Base-by-base conservation (phyloP, 1,140 invertebrate species). In the Bombus superbus region DNA sequence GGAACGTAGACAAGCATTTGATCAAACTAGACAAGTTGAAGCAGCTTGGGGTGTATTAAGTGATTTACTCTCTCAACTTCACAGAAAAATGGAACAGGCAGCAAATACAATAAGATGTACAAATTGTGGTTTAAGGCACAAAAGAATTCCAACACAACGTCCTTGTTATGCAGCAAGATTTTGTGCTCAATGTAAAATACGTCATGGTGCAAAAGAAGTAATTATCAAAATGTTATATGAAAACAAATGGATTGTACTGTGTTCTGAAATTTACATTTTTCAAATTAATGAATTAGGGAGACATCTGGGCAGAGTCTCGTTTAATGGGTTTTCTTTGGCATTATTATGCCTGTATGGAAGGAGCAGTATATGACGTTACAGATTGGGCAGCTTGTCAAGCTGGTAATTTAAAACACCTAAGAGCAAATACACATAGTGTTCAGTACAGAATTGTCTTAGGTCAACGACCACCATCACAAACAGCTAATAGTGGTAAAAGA, bases 321-420 rank as follows among this genome's bases (percentile, higher is more conserved):
- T 96, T 98, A 95, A 96, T 98, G 95, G 98, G 98, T 75, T 97
- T 99, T 88, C 96, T 97, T 68, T 98, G 98, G 97, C 97, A 98
- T 95, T 99, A 99, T 95, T 98, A 98, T 94, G 98, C 98, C n/a
- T 98, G 98, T 89, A 99, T 99, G 98, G 98, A 99, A 94, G 98
- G 98, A 71, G 97, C 97, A 84, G 97, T 99, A 25, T 99, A 98
- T 94, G 98, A 99, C 95, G 98, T 99, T 81, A 99, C 98, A 47
- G 98, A 99, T 94, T 99, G 98, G 98, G 98, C 98, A 62, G 97
- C 97, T 86, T 99, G 98, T 95, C 98, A 99, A 95, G 98, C 97
- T 90, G 96, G 97, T 87, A 98, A 97, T 92, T 94, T 98, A 82
- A 97, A 97, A 88, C 97, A 98, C 94, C 94, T 98, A 80, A 96